phyloP scores from a whole-genome alignment of 1,140 invertebrate genomes.

The Elysia chlorotica region DNA sequence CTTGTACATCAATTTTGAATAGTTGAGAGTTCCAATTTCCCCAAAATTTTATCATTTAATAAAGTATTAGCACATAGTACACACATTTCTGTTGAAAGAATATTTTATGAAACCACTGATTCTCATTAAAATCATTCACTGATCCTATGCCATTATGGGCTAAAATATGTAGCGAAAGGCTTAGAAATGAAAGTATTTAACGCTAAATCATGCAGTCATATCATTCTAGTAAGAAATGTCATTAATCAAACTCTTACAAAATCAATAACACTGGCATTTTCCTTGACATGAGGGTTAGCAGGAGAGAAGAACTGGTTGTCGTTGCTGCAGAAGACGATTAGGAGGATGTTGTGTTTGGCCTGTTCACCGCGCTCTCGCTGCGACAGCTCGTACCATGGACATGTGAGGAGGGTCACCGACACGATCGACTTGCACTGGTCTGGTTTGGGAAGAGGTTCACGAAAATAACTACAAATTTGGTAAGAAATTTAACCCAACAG shows the following conservation, averaged over 20 bases:
- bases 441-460: conserved; percentile 1
- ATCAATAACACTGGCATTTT: conserved; percentile 35
- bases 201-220: too few species aligned
- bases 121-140: too few species aligned
- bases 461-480: neutral
- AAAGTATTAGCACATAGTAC: too few species aligned
- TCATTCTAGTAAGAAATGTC: too few species aligned
- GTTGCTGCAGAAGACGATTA: conserved; percentile 34
- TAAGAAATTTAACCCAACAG: neutral
- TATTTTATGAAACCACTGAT: too few species aligned
- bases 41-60: too few species aligned
- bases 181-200: too few species aligned
- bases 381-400: conserved; percentile 42
- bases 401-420: conserved; percentile 34
- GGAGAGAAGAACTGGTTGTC: conserved; percentile 41
- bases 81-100: too few species aligned
- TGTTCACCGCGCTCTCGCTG: conserved; percentile 45
- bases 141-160: too few species aligned
- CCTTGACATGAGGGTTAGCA: conserved; percentile 35
- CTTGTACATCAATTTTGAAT: too few species aligned
- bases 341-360: conserved; percentile 43
- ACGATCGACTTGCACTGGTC: conserved; percentile 30
- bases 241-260: conserved; percentile 25
- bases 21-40: too few species aligned
- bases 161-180: too few species aligned